Percentiles rank a stretch among this genome's conserved stretches.
These are phyloP conservation scores for Zaprionus lineosus DNA, from an alignment of 2,888 invertebrate species.

Conservation along the genomic window DNA sequence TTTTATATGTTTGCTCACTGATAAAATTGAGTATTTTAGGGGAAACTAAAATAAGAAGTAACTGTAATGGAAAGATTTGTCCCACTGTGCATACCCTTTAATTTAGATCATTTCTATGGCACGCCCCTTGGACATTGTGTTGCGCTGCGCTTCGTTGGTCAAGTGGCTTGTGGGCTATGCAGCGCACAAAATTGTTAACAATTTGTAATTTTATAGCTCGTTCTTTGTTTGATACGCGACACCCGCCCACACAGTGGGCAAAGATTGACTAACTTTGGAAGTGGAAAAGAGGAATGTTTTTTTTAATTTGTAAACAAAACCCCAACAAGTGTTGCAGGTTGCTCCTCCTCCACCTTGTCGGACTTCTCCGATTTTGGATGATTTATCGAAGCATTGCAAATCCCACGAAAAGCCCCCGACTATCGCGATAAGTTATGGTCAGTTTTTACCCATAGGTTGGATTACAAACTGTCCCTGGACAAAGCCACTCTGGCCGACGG, in stretches of 20 bases:
- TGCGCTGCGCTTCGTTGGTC: conserved; percentile 17
- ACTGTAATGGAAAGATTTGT: too few species aligned
- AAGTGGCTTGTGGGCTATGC: conserved; percentile 30
- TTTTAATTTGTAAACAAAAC: too few species aligned
- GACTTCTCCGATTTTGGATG: conserved; percentile 11
- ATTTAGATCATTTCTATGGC: neutral
- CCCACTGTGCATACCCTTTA: neutral
- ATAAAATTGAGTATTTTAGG: too few species aligned
- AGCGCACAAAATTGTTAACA: conserved; percentile 25
- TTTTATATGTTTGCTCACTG: too few species aligned
- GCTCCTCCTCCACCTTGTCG: too few species aligned
- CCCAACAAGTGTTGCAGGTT: too few species aligned
- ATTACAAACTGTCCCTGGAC: conserved; percentile 21
- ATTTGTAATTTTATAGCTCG: conserved; percentile 42
- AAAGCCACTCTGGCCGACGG: conserved; percentile 3
- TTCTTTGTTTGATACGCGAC: conserved; percentile 40
- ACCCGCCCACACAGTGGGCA: conserved; percentile 15
- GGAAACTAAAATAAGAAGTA: too few species aligned
- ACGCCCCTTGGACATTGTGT: neutral
- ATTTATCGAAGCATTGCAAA: conserved; percentile 34
- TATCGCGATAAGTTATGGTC: conserved; percentile 40
- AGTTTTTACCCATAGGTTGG: conserved; percentile 16
- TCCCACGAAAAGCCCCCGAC: conserved; percentile 6
- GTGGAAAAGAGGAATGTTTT: too few species aligned
- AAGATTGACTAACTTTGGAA: neutral